Evolutionary conservation across 2,113 vertebrate genomes (phyloP).

Genomic region (Alethe diademata): DNA sequence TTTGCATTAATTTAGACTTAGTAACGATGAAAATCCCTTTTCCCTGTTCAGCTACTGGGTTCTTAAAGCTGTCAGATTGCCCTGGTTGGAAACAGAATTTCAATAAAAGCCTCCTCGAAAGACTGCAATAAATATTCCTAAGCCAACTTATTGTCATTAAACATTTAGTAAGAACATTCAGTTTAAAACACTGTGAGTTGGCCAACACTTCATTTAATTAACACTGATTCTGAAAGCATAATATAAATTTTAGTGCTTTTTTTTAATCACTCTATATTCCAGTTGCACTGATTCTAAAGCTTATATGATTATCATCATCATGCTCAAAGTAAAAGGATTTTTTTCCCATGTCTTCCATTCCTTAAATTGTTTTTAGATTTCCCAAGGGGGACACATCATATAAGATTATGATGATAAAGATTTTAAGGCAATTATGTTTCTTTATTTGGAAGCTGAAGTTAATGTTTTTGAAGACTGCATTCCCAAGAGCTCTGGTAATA

Average conservation of each 20-base stretch:
- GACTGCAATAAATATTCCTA: constrained; percentile 22
- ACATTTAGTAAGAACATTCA: constrained; percentile 36
- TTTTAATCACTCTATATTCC: constrained; percentile 47
- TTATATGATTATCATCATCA: constrained; percentile 54
- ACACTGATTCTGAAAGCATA: constrained; percentile 45
- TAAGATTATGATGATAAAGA: constrained; percentile 61
- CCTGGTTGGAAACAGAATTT: constrained; percentile 25
- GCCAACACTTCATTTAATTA: constrained; percentile 53
- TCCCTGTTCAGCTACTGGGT: constrained; percentile 17
- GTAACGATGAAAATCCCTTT: constrained; percentile 22
- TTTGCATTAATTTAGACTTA: constrained; percentile 51
- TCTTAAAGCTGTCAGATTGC: constrained; percentile 26
- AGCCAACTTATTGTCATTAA: constrained; percentile 59
- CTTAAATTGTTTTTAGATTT: constrained; percentile 69
- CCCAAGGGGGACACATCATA: constrained; percentile 26
- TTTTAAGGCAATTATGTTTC: constrained; percentile 68
- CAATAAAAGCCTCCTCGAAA: constrained; percentile 26
- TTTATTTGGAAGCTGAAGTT: constrained; percentile 59
- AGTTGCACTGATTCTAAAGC: constrained; percentile 10
- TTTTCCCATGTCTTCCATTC: constrained; percentile 36
- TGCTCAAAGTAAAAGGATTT: constrained; percentile 61
- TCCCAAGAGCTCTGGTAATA: constrained; percentile 39
- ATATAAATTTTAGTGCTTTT: constrained; percentile 50
- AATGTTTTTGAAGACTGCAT: constrained; percentile 37
- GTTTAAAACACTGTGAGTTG: constrained; percentile 19